Conservation (phyloP, 64 coral and sea anemone genomes). For the Actinia tenebrosa region DNA sequence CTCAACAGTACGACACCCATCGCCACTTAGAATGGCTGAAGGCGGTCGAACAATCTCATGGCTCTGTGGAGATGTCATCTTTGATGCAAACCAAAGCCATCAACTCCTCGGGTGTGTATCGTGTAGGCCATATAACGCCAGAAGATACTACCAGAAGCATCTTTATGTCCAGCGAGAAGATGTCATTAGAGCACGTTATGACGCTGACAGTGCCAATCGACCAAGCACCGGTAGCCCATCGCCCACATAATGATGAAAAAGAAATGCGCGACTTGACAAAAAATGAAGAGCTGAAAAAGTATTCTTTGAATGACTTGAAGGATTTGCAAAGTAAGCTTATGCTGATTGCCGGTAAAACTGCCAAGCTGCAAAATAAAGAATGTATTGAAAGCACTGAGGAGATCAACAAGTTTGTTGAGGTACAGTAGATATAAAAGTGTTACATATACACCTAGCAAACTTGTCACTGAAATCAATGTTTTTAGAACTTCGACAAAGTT, state of each 20-base stretch:
- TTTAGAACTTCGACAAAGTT: too few relatives aligned
- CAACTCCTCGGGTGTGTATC: constrained; percentile 54
- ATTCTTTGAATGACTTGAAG: constrained; percentile 46
- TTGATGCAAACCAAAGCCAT: constrained; percentile 56
- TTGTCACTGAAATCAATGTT: too few relatives aligned
- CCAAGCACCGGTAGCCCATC: neutral
- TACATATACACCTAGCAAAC: too few relatives aligned
- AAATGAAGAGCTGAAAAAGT: neutral
- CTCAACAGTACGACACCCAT: constrained; percentile 42
- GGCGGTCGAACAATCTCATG: constrained; percentile 72
- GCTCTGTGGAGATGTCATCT: constrained; percentile 75
- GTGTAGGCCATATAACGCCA: neutral
- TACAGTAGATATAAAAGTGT: neutral
- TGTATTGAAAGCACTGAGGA: constrained; percentile 41
- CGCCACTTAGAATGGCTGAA: constrained; percentile 81
- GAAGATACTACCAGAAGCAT: neutral
- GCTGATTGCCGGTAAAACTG: constrained; percentile 58
- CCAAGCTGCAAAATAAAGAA: constrained; percentile 17
- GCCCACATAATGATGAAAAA: neutral
- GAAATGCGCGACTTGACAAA: neutral
- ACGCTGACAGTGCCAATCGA: constrained; percentile 24
- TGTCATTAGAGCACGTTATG: constrained; percentile 17
- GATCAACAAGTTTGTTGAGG: constrained; percentile 44
- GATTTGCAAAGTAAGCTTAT: constrained; percentile 66
- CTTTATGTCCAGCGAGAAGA: neutral